These are phyloP conservation scores for Biston stratarius DNA, from an alignment of 2,888 invertebrate species.

Conservation along the genomic window DNA sequence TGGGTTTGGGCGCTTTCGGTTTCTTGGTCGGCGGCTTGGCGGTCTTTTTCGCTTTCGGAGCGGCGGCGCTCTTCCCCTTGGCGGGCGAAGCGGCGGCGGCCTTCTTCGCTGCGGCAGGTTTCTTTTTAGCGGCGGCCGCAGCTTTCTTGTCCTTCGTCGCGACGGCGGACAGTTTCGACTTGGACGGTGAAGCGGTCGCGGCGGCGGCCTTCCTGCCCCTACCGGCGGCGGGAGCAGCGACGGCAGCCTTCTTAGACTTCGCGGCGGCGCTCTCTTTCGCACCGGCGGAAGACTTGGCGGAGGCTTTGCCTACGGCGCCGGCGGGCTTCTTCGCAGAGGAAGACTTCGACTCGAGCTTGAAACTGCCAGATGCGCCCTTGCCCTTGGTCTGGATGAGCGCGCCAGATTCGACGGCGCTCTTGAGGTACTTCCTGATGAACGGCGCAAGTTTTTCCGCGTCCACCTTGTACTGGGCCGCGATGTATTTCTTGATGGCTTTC, in stretches of 20 bases:
- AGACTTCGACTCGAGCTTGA: constrained; percentile 26
- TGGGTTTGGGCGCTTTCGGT: constrained; percentile 59
- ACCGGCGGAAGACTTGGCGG: constrained; percentile 31
- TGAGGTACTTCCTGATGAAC: constrained; percentile 86
- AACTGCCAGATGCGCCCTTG: constrained; percentile 78
- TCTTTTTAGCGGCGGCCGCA: constrained; percentile 42
- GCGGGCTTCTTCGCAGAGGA: constrained; percentile 28
- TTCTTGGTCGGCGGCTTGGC: constrained; percentile 64
- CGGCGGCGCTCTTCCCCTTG: constrained; percentile 44
- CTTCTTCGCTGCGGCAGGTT: constrained; percentile 31
- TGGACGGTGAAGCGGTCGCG: constrained; percentile 51
- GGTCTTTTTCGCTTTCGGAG: constrained; percentile 55
- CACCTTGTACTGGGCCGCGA: constrained; percentile 86
- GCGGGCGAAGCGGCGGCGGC: constrained; percentile 31
- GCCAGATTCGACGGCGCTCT: constrained; percentile 83
- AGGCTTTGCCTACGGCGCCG: constrained; percentile 43
- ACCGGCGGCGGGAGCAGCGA: constrained; percentile 44
- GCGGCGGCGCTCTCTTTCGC: constrained; percentile 49
- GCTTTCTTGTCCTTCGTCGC: constrained; percentile 17
- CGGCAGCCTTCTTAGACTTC: constrained; percentile 43
- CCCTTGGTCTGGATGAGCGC: constrained; percentile 85
- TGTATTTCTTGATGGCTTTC: constrained; percentile 86
- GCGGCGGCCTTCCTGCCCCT: constrained; percentile 43
- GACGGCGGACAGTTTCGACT: constrained; percentile 50
- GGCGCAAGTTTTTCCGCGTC: constrained; percentile 86